A percentile compares a stretch with the other conserved stretches of the same genome.
These are phyloP conservation scores for Tyria jacobaeae DNA, from an alignment of 2,888 invertebrate species.

Conservation along the genomic window DNA sequence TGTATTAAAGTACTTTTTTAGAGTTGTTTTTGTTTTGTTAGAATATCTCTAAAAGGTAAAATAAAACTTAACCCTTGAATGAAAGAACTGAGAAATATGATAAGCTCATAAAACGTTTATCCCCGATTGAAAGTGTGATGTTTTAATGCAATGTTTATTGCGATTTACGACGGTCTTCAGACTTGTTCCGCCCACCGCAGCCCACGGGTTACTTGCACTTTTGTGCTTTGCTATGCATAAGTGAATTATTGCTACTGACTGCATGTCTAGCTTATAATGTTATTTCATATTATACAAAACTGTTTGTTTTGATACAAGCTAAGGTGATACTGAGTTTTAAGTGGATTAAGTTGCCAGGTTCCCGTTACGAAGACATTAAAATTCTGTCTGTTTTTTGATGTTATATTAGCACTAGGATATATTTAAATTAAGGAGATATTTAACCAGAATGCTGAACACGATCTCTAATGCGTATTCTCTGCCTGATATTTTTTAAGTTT, in stretches of 20 bases:
- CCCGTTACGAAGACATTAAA: too few relatives aligned
- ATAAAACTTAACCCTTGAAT: background rate
- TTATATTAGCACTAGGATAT: too few relatives aligned
- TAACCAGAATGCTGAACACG: too few relatives aligned
- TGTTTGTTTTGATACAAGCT: background rate
- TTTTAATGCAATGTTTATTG: slow-evolving; percentile 71
- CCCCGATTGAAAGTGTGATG: slow-evolving; percentile 57
- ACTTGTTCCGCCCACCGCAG: slow-evolving; percentile 65
- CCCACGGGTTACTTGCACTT: slow-evolving; percentile 39
- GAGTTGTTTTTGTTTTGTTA: background rate
- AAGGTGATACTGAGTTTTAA: background rate
- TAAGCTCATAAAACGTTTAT: slow-evolving; percentile 64
- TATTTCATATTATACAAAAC: background rate
- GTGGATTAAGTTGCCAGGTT: too few relatives aligned
- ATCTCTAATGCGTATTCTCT: background rate
- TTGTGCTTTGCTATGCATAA: slow-evolving; percentile 31
- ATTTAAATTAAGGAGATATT: too few relatives aligned
- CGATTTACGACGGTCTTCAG: slow-evolving; percentile 68
- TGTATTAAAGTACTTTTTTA: background rate
- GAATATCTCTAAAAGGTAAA: background rate
- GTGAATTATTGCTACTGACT: slow-evolving; percentile 38
- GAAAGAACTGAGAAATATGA: slow-evolving; percentile 40
- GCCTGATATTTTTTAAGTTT: background rate
- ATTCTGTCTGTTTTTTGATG: too few relatives aligned
- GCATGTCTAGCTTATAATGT: background rate